phyloP scores from a whole-genome alignment of 2,113 vertebrate genomes.

The Orthonyx spaldingii region DNA sequence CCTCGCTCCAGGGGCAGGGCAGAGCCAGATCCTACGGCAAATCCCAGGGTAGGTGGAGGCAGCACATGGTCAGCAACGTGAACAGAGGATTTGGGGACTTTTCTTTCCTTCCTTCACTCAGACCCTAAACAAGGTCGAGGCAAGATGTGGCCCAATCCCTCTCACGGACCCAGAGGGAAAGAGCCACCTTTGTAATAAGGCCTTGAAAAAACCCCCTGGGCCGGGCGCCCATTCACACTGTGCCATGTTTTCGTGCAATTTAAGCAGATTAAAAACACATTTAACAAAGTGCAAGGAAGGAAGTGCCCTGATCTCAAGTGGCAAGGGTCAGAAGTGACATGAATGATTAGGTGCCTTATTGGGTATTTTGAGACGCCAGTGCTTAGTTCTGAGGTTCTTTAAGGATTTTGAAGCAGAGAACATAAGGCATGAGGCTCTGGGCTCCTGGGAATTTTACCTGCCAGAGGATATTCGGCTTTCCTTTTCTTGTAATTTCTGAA shows the following conservation, averaged over 20 bases:
- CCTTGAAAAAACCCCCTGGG: constrained; percentile 14
- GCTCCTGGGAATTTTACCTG: constrained; percentile 2
- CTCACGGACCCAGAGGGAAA: not conserved
- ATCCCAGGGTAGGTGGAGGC: not conserved
- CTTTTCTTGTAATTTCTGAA: not conserved
- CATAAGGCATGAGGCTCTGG: not conserved
- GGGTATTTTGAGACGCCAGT: not conserved
- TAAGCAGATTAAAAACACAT: constrained; percentile 74
- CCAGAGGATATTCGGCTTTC: not conserved
- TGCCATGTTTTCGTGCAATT: constrained; percentile 57
- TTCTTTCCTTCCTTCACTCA: not conserved
- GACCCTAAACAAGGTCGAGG: not conserved
- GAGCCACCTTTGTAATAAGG: not conserved
- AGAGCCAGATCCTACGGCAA: not conserved
- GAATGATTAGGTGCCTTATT: constrained; percentile 67
- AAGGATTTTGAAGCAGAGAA: constrained; percentile 25
- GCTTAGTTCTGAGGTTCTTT: constrained; percentile 41
- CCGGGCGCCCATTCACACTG: not conserved
- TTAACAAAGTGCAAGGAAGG: constrained; percentile 70
- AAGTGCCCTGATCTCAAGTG: constrained; percentile 58
- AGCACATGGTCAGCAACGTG: not conserved
- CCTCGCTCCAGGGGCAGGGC: not conserved
- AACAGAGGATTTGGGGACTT: not conserved
- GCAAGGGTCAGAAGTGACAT: constrained; percentile 64
- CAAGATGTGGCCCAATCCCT: not conserved